Conservation (phyloP, 2,888 invertebrate genomes). For the Phengaris arion region DNA sequence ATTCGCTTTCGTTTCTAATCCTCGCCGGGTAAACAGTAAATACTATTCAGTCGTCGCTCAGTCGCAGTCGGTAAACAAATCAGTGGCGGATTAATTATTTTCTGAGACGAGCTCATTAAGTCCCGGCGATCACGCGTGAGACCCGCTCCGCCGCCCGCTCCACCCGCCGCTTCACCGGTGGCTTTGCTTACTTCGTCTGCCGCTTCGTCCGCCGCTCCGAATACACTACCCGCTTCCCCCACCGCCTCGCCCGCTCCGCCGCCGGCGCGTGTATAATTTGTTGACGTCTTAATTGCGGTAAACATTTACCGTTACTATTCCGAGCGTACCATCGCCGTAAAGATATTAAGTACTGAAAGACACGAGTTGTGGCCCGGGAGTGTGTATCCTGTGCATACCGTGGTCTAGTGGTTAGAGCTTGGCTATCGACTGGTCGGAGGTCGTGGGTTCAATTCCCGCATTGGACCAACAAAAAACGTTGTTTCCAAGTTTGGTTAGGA, state of each 20-base stretch:
- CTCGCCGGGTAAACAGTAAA: conserved; percentile 8
- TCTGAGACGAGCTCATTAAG: conserved; percentile 21
- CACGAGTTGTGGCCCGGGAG: neutral
- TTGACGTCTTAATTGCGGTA: conserved; percentile 15
- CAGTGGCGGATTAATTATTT: conserved; percentile 1
- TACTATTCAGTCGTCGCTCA: conserved; percentile 30
- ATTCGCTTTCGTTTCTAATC: neutral
- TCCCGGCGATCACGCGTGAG: conserved; percentile 11
- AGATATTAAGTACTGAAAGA: neutral
- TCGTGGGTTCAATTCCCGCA: too few relatives aligned
- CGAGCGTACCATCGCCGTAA: neutral
- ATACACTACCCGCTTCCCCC: too few relatives aligned
- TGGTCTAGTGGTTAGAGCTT: too few relatives aligned
- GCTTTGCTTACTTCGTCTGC: too few relatives aligned
- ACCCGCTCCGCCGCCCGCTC: neutral
- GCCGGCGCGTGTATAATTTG: neutral
- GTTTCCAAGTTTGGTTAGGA: too few relatives aligned
- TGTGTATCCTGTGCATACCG: neutral
- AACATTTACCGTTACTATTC: conserved; percentile 15
- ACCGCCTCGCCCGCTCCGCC: neutral
- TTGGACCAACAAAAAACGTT: too few relatives aligned
- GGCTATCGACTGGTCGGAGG: too few relatives aligned
- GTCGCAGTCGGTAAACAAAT: conserved; percentile 34
- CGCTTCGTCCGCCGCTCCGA: too few relatives aligned
- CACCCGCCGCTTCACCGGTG: neutral